Percentiles rank a stretch among this genome's conserved stretches.
phyloP scores from a whole-genome alignment of 2,888 invertebrate species.

The Coremacera marginata region DNA sequence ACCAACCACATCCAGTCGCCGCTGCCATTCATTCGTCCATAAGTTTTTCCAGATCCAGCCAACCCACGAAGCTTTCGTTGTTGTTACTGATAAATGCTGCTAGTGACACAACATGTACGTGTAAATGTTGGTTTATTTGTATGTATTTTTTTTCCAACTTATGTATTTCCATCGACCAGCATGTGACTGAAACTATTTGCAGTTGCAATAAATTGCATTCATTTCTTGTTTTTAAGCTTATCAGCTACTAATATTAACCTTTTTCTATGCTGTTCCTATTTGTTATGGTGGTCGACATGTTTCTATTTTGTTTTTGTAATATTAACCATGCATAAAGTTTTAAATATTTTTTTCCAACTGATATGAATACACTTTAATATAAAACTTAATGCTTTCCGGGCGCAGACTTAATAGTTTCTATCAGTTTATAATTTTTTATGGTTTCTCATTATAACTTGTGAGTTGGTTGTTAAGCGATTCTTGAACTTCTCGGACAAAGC shows the following conservation, averaged over 20 bases:
- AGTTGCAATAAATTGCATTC: slow-evolving; percentile 9
- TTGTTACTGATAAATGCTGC: background rate
- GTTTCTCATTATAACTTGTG: too few relatives aligned
- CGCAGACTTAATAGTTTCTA: background rate
- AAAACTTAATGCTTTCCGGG: background rate
- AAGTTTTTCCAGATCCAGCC: background rate
- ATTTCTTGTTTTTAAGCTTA: background rate
- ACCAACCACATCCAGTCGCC: too few relatives aligned
- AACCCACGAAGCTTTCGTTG: background rate
- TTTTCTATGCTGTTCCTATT: background rate
- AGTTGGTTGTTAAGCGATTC: too few relatives aligned
- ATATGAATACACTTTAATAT: background rate
- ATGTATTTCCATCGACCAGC: background rate
- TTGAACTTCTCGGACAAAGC: too few relatives aligned
- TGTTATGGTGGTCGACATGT: background rate
- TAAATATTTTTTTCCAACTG: background rate
- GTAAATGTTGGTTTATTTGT: background rate
- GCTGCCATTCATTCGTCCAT: background rate
- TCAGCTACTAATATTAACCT: slow-evolving; percentile 1
- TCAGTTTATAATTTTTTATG: too few relatives aligned
- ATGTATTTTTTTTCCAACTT: too few relatives aligned
- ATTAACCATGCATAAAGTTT: background rate
- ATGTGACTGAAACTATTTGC: background rate
- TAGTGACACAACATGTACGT: background rate
- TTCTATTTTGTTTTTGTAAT: background rate